A percentile compares a stretch with the other conserved stretches of the same genome.
These are phyloP conservation scores for Tryphoninae sp. DNA, from an alignment of 2,888 invertebrate genomes.

Conservation along the genomic window DNA sequence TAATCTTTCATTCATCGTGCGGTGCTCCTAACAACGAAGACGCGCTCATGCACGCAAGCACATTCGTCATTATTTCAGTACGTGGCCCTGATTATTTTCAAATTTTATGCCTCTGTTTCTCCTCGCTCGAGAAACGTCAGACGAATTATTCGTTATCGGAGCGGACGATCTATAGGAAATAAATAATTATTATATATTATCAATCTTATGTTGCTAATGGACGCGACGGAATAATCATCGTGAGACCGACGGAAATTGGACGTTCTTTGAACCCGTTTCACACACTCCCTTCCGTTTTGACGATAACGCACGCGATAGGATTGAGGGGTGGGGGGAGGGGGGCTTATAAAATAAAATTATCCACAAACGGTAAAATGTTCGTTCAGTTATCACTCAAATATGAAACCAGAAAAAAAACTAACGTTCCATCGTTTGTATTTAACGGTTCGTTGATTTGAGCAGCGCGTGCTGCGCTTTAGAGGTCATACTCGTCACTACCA, in stretches of 20 bases:
- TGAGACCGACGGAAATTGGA: slow-evolving; percentile 63
- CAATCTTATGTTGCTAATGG: slow-evolving; percentile 74
- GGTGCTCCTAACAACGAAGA: slow-evolving; percentile 29
- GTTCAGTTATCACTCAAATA: neutral
- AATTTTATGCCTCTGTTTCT: slow-evolving; percentile 44
- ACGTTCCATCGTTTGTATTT: neutral
- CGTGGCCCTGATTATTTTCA: slow-evolving; percentile 32
- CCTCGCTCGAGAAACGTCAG: slow-evolving; percentile 52
- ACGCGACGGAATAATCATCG: slow-evolving; percentile 73
- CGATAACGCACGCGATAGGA: slow-evolving; percentile 6
- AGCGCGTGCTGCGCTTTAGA: neutral
- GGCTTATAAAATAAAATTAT: slow-evolving; percentile 1
- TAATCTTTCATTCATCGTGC: slow-evolving; percentile 22
- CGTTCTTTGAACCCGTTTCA: slow-evolving; percentile 55
- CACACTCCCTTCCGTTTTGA: slow-evolving; percentile 16
- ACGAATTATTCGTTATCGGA: slow-evolving; percentile 57
- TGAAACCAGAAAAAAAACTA: slow-evolving; percentile 4
- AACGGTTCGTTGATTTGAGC: neutral
- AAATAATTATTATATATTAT: slow-evolving; percentile 69
- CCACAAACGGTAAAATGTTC: slow-evolving; percentile 20
- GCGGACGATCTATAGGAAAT: slow-evolving; percentile 71
- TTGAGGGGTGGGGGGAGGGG: neutral
- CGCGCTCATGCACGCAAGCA: slow-evolving; percentile 27
- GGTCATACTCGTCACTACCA: neutral
- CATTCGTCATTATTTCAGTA: neutral